Evolutionary conservation across 2,888 invertebrate genomes (phyloP), one percentile per base, ranked within the genome.

Genomic region (Andrena trimmerana): DNA sequence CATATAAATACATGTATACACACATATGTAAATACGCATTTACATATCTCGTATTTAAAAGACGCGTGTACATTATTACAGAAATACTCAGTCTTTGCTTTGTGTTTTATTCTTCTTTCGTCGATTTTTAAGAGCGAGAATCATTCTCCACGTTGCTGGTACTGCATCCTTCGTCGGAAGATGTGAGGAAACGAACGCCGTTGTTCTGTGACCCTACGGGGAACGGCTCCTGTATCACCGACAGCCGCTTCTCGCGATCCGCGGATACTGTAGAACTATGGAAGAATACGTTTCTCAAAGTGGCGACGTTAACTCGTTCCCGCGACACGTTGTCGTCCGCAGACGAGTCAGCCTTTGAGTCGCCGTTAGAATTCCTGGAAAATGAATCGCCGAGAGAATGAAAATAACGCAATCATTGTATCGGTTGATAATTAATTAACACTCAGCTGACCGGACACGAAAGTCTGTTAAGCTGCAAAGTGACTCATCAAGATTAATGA

Each of bases 201-300:
- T 88, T 77, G 27, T 73, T 80, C 63, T 90, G 89, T 13, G 88
- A 78, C n/a, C 81, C 83, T n/a, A 85, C 84, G 16, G 90, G 81
- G 77, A 86, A 90, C 31, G 92, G 92, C 76, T 93, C 93, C 82
- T 93, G 91, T 83, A 93, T 93, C 31, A 93, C 91, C 50, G 93
- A 92, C 48, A 93, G 84, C 82, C 93, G 91, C 54, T 92, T 93
- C 27, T 93, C 93, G 48, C 90, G 88, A 78, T 92, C 92, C 60
- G 86, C 60, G 60, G 86, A 84, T 27, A 87, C 77, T 29, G 90
- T 84, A 70, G 91, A 88, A 84, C 89, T 92, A 71, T 95, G 94
- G 90, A 95, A 95, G 92, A 95, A 95, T 81, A 95, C 95, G 87
- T 95, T 95, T 87, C 95, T 94, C 78, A 95, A 88, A 77, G 95